Percentiles rank a stretch among this genome's conserved stretches.
Evolutionary conservation across 2,797 vertebrate species (phyloP).

Genomic region (Brachyalestes nurse): DNA sequence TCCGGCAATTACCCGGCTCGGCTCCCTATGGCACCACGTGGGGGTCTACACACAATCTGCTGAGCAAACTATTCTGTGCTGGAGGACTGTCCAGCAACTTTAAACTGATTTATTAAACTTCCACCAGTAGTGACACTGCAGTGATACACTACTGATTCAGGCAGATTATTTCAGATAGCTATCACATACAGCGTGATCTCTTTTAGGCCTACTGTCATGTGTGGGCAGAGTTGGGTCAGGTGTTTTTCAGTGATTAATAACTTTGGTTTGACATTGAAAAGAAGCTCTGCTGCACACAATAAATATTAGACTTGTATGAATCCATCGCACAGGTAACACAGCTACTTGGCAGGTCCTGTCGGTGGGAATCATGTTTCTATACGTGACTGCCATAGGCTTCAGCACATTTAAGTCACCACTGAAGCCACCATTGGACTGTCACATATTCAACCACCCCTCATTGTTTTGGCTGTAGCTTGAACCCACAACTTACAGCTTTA

Average conservation of each 20-base stretch:
- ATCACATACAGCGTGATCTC: background rate
- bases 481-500: background rate
- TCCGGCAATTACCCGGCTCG: slow-evolving; percentile 61
- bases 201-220: background rate
- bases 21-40: slow-evolving; percentile 44
- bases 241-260: background rate
- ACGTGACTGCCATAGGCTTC: slow-evolving; percentile 68
- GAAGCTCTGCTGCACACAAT: background rate
- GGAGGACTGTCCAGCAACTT: slow-evolving; percentile 42
- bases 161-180: background rate
- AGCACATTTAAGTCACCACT: slow-evolving; percentile 61
- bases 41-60: slow-evolving; percentile 39
- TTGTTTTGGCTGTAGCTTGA: background rate
- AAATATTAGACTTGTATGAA: slow-evolving; percentile 72
- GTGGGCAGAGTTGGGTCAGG: background rate
- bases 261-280: background rate
- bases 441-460: slow-evolving; percentile 45
- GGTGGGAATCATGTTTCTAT: slow-evolving; percentile 82
- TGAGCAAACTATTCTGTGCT: slow-evolving; percentile 50
- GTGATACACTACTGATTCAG: slow-evolving; percentile 15
- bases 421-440: slow-evolving; percentile 69
- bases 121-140: slow-evolving; percentile 18
- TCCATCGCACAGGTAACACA: slow-evolving; percentile 67
- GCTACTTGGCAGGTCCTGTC: slow-evolving; percentile 56
- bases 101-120: slow-evolving; percentile 46